phyloP scores from a whole-genome alignment of 2,113 vertebrate genomes.

The Sterna hirundo region DNA sequence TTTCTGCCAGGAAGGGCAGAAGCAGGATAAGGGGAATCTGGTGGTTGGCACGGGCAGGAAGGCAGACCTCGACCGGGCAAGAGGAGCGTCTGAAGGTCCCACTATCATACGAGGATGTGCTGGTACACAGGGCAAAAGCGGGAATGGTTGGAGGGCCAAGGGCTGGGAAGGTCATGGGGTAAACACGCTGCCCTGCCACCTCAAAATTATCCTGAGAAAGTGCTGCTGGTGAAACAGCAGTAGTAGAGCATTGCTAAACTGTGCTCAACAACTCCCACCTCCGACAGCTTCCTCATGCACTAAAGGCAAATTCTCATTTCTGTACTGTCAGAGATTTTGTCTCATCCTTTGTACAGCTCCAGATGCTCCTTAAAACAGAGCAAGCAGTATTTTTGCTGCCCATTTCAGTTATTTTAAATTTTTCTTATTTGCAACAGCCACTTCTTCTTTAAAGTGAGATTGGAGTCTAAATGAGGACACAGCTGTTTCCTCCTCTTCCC shows the following conservation, averaged over 20 bases:
- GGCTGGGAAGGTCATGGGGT: not conserved
- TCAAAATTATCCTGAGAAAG: not conserved
- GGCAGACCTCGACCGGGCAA: not conserved
- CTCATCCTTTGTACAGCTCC: slow-evolving; percentile 5
- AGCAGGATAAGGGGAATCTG: not conserved
- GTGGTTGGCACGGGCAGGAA: not conserved
- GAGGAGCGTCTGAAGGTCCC: not conserved
- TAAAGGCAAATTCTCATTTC: not conserved
- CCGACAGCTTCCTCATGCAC: not conserved
- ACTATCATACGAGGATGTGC: not conserved
- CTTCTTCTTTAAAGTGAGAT: slow-evolving; percentile 39
- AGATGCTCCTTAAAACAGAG: slow-evolving; percentile 51
- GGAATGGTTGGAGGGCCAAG: not conserved
- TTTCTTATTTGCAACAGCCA: slow-evolving; percentile 42
- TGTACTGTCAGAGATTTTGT: slow-evolving; percentile 39
- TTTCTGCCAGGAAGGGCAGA: not conserved
- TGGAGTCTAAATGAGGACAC: slow-evolving; percentile 45
- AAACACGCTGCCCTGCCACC: accelerated
- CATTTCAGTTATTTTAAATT: slow-evolving; percentile 52
- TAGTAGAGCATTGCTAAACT: not conserved
- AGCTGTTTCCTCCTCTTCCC: slow-evolving; percentile 54
- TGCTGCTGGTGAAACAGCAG: not conserved
- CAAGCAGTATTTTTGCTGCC: slow-evolving; percentile 52
- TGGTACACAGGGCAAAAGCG: not conserved
- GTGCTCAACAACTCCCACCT: not conserved